Percentiles rank a stretch among this genome's conserved stretches.
Evolutionary conservation across 1,140 invertebrate genomes (phyloP).

Genomic region (Sycobia sp.): DNA sequence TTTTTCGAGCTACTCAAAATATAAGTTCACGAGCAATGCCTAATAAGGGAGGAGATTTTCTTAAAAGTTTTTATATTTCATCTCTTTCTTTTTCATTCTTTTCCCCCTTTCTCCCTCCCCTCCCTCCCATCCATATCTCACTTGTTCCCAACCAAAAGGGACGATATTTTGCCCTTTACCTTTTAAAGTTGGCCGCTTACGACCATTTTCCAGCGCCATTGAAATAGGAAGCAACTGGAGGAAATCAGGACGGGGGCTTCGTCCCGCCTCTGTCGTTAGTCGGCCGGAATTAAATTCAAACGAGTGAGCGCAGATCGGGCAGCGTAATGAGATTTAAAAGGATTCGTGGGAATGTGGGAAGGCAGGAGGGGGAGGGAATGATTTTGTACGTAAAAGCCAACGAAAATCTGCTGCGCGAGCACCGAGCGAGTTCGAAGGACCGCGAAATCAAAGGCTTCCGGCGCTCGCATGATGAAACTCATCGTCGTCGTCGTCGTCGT

Average conservation of each 20-base stretch:
- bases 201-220: no score
- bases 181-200: no score
- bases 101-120: background rate
- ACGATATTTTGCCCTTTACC: background rate
- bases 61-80: no score
- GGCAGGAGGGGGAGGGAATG: no score
- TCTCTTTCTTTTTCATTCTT: background rate
- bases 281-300: slow-evolving; percentile 28
- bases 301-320: slow-evolving; percentile 7
- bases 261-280: background rate
- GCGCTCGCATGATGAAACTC: slow-evolving; percentile 1
- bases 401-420: slow-evolving; percentile 10
- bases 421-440: background rate
- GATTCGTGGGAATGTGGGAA: background rate
- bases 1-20: no score
- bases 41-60: no score
- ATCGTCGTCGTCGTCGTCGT: no score
- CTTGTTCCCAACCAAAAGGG: background rate
- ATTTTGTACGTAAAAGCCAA: slow-evolving; percentile 23
- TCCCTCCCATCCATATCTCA: background rate
- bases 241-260: background rate
- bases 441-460: slow-evolving; percentile 6
- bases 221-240: no score
- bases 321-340: slow-evolving; percentile 37
- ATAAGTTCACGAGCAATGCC: background rate